Base-by-base conservation (phyloP, 2,113 vertebrate genomes). In the Galeopterus variegatus region DNA sequence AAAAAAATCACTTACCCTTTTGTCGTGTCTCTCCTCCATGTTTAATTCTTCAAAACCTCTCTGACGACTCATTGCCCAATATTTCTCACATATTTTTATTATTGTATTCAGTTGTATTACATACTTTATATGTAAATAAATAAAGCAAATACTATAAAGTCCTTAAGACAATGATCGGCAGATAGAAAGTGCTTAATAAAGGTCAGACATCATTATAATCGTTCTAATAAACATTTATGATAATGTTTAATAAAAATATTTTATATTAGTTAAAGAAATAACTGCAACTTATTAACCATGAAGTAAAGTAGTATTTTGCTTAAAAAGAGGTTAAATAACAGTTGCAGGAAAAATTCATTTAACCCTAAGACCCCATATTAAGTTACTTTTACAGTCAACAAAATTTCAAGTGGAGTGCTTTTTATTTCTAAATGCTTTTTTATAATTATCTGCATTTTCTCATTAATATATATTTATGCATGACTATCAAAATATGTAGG, bases 381-480 rank as follows among this genome's bases (percentile, higher is more conserved):
- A 95, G 89, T 94, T 89, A 79, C 15, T 75, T 85, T 94, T 86
- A 86, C 5, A 90, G 69, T 87, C 26, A 73, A 60, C 28, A 90
- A 41, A 18, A 69, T 80, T 93, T 90, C 93, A 81, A 96, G 45
- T 85, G 3, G 36, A 94, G 18, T 52, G 8, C 8, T 79, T 89
- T 50, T 93, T 85, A 65, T 36, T 88, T 77, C 41, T 69, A 69
- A 94, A 82, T 88, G 0, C n/a, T 90, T 83, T 83, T 95, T 58
- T 60, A 52, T 64, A 82, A 81, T 87, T 14, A 83, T 77, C 19
- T 83, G 41, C 24, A 52, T 89, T 60, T 9, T 77, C 31, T 89
- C 33, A 58, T 33, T 97, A 94, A 93, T 85, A 92, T 65, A 67
- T 89, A 83, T 48, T n/a, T 93, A 28, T 89, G 65, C 26, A 65